These are phyloP conservation scores for Cephus pulcher DNA, from an alignment of 2,888 invertebrate species.

Conservation along the genomic window DNA sequence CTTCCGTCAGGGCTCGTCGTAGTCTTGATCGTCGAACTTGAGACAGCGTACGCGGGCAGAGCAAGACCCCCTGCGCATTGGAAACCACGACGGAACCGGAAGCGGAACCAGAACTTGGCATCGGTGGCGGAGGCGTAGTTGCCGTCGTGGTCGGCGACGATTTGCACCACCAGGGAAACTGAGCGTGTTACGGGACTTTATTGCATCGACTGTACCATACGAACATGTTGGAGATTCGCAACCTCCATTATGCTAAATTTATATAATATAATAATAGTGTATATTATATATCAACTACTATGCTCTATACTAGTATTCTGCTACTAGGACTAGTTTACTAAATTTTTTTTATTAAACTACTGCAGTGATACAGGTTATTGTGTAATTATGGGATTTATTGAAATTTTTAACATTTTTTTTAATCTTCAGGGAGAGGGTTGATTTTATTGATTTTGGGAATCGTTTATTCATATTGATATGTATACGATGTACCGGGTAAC, in stretches of 20 bases:
- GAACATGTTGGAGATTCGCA: neutral
- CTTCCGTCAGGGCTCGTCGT: constrained; percentile 90
- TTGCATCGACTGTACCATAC: constrained; percentile 2
- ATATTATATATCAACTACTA: no score
- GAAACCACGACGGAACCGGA: constrained; percentile 50
- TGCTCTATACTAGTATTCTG: neutral
- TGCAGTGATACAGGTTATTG: no score
- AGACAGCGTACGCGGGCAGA: constrained; percentile 91
- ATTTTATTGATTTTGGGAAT: no score
- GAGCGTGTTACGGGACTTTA: constrained; percentile 44
- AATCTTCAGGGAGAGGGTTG: no score
- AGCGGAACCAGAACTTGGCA: constrained; percentile 40
- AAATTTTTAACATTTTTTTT: no score
- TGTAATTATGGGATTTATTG: no score
- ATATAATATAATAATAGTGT: no score
- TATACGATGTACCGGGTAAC: no score
- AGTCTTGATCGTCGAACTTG: constrained; percentile 87
- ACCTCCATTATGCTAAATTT: neutral
- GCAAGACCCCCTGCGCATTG: constrained; percentile 81
- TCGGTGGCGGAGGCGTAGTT: constrained; percentile 49
- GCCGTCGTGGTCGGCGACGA: constrained; percentile 60
- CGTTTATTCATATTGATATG: no score
- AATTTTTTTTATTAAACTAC: no score
- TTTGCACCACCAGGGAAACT: constrained; percentile 66
- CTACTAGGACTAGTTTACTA: no score